phyloP scores from a whole-genome alignment of 2,797 vertebrate species.

The Sebastolobus alascanus region DNA sequence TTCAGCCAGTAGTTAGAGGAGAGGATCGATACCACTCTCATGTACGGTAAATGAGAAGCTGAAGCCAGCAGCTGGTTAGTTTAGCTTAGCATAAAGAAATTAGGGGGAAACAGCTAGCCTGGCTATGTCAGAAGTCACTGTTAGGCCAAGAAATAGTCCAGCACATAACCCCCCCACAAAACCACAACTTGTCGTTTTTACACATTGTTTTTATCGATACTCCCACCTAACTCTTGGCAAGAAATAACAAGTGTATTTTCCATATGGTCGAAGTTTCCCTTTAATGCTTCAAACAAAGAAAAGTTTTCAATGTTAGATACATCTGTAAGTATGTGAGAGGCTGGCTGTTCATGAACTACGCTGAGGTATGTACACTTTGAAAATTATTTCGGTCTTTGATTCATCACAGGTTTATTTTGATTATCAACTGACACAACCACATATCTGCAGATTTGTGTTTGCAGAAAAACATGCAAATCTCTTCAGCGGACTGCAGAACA shows the following conservation, averaged over 20 bases:
- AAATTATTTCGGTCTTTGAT: not conserved
- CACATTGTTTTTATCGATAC: not conserved
- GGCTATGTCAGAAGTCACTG: not conserved
- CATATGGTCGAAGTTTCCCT: not conserved
- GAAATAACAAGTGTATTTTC: not conserved
- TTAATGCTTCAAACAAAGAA: not conserved
- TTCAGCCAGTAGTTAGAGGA: too few species aligned
- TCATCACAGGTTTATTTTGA: not conserved
- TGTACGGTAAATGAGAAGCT: too few species aligned
- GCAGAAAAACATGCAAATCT: slow-evolving; percentile 38
- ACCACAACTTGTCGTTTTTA: not conserved
- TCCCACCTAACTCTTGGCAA: not conserved
- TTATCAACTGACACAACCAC: not conserved
- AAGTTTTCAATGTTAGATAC: not conserved
- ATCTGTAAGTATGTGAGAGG: not conserved
- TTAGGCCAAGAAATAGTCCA: not conserved
- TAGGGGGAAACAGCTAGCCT: too few species aligned
- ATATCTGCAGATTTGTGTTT: not conserved
- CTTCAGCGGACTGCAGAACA: slow-evolving; percentile 5
- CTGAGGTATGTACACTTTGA: not conserved
- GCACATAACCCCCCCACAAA: not conserved
- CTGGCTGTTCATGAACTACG: not conserved
- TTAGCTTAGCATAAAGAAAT: too few species aligned
- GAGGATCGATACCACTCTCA: too few species aligned
- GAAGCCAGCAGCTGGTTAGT: too few species aligned